A percentile compares a stretch with the other conserved stretches of the same genome.
phyloP scores from a whole-genome alignment of 37 sponge, comb jelly and placozoan genomes.

The Diacarnus erythraeanus region DNA sequence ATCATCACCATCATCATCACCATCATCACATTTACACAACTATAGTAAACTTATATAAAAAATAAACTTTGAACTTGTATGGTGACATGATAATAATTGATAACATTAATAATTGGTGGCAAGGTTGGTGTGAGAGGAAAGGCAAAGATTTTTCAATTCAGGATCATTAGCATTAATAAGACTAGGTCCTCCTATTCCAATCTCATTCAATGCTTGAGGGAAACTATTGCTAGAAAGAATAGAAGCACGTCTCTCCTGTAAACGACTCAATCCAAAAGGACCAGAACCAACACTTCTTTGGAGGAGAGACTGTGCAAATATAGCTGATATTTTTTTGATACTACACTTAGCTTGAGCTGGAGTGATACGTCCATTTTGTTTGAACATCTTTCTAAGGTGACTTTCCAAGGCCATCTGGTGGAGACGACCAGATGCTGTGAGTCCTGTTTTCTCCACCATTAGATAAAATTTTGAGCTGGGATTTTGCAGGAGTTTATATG shows the following conservation, averaged over 20 bases:
- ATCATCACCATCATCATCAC: too few relatives aligned
- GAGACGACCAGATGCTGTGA: slow-evolving; percentile 31
- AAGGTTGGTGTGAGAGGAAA: neutral
- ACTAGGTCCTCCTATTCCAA: neutral
- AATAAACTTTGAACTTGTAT: too few relatives aligned
- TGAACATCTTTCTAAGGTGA: slow-evolving; percentile 12
- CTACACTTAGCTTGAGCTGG: neutral
- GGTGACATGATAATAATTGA: too few relatives aligned
- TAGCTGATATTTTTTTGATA: neutral
- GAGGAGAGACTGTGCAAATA: neutral
- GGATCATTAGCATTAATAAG: neutral
- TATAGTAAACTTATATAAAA: too few relatives aligned
- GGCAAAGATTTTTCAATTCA: neutral
- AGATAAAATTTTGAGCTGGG: slow-evolving; percentile 23
- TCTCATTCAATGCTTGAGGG: slow-evolving; percentile 8
- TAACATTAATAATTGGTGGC: too few relatives aligned
- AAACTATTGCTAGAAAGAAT: slow-evolving; percentile 14
- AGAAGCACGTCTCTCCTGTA: slow-evolving; percentile 5
- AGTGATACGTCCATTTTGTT: neutral
- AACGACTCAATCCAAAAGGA: neutral
- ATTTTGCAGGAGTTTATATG: slow-evolving; percentile 40
- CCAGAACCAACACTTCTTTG: neutral
- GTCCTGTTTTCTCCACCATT: slow-evolving; percentile 57
- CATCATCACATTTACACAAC: too few relatives aligned
- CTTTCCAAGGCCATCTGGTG: slow-evolving; percentile 52